Conservation (phyloP, 2,113 vertebrate species). For the Struthio camelus region DNA sequence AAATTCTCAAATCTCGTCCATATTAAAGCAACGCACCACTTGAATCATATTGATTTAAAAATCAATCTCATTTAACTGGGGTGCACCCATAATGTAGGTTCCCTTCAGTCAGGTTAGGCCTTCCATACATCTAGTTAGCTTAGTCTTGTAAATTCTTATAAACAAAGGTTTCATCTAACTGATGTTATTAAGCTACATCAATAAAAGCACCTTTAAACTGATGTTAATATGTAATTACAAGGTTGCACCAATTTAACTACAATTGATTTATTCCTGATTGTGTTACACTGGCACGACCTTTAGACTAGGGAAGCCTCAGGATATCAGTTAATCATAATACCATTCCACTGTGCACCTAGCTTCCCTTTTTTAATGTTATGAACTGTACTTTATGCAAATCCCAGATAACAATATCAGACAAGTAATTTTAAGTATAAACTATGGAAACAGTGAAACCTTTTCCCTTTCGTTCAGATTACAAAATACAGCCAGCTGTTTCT, state of each 20-base stretch:
- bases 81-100: background rate
- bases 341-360: background rate
- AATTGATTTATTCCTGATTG: slow-evolving; percentile 38
- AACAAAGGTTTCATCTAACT: slow-evolving; percentile 50
- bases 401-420: background rate
- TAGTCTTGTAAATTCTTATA: slow-evolving; percentile 41
- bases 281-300: background rate
- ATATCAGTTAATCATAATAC: background rate
- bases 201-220: background rate
- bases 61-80: background rate
- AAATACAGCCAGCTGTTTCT: background rate
- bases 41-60: background rate
- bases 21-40: background rate
- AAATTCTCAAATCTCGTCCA: background rate
- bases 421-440: slow-evolving; percentile 10
- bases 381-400: background rate
- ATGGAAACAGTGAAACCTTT: background rate
- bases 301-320: background rate
- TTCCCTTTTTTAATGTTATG: background rate
- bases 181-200: slow-evolving; percentile 33
- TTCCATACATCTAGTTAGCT: slow-evolving; percentile 22
- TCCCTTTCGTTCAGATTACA: background rate
- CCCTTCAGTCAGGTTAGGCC: slow-evolving; percentile 26
- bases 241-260: slow-evolving; percentile 18
- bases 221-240: slow-evolving; percentile 56